Evolutionary conservation across 2,888 invertebrate species (phyloP).

Genomic region (Endotricha flammealis): DNA sequence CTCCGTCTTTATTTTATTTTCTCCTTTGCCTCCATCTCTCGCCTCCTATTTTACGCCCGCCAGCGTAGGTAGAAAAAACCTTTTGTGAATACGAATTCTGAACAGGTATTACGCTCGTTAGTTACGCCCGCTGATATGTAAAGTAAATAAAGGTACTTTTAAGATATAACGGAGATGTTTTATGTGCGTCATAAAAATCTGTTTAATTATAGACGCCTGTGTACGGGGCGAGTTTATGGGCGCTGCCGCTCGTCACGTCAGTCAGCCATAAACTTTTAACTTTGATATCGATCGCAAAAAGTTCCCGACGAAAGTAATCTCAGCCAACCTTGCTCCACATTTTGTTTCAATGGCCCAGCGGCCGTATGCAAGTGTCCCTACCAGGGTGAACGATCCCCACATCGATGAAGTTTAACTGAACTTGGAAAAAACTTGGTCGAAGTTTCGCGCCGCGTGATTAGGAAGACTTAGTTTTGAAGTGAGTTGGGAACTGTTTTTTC

Average conservation of each 20-base stretch:
- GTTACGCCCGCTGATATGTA: constrained; percentile 69
- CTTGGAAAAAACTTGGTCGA: constrained; percentile 73
- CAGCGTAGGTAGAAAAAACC: constrained; percentile 72
- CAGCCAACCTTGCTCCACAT: constrained; percentile 75
- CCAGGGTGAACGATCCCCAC: constrained; percentile 74
- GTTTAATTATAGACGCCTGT: constrained; percentile 29
- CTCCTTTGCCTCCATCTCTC: constrained; percentile 76
- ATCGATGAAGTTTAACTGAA: constrained; percentile 74
- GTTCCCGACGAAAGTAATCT: constrained; percentile 71
- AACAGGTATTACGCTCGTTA: constrained; percentile 75
- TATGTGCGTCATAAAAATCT: constrained; percentile 8
- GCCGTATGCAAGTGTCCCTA: constrained; percentile 75
- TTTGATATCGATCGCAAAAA: constrained; percentile 71
- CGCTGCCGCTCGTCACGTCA: constrained; percentile 42
- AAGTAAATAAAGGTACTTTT: constrained; percentile 55
- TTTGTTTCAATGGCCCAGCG: constrained; percentile 66
- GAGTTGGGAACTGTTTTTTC: constrained; percentile 73
- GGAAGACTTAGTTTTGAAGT: constrained; percentile 77
- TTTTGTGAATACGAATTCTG: constrained; percentile 76
- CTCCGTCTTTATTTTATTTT: constrained; percentile 78
- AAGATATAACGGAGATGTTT: constrained; percentile 8
- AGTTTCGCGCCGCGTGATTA: constrained; percentile 76
- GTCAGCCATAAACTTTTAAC: constrained; percentile 69
- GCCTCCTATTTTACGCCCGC: constrained; percentile 75
- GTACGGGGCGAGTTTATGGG: constrained; percentile 40